These are phyloP conservation scores for Nanorana parkeri DNA, from an alignment of 2,113 vertebrate genomes.

Conservation along the genomic window DNA sequence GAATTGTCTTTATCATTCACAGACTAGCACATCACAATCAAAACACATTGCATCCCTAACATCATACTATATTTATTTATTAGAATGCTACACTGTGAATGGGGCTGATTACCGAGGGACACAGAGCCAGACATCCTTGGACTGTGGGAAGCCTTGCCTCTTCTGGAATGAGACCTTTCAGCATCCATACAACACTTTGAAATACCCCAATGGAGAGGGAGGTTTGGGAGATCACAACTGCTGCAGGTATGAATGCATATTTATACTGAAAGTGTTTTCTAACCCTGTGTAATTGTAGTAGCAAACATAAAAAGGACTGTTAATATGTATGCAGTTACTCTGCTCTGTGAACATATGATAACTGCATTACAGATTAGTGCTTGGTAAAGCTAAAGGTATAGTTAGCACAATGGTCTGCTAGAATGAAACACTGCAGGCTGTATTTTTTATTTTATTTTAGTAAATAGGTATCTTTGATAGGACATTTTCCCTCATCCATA, in stretches of 20 bases:
- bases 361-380: too few species aligned
- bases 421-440: too few species aligned
- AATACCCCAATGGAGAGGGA: constrained; percentile 93
- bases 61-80: constrained; percentile 57
- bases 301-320: too few species aligned
- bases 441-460: too few species aligned
- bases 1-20: too few species aligned
- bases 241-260: constrained; percentile 87
- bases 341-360: too few species aligned
- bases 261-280: background rate
- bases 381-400: too few species aligned
- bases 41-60: background rate
- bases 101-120: constrained; percentile 92
- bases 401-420: too few species aligned
- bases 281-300: too few species aligned
- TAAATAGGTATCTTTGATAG: too few species aligned
- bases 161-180: constrained; percentile 98
- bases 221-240: constrained; percentile 93
- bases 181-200: constrained; percentile 94
- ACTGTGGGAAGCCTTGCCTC: constrained; percentile 90
- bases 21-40: background rate
- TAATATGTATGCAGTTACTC: too few species aligned
- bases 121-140: constrained; percentile 89
- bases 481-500: too few species aligned
- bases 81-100: constrained; percentile 96